phyloP scores from a whole-genome alignment of 2,113 vertebrate genomes.

The Rana temporaria region DNA sequence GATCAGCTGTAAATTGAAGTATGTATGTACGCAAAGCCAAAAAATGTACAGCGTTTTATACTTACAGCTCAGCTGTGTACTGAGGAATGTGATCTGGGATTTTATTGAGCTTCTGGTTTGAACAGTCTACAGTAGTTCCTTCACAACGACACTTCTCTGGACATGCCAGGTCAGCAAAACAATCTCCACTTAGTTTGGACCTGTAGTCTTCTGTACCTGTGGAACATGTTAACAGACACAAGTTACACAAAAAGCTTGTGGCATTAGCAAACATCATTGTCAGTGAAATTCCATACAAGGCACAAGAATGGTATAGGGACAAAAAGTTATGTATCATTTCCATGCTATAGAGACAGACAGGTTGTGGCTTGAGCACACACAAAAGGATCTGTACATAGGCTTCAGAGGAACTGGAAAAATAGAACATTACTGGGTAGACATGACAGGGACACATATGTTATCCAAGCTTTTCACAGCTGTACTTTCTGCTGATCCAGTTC shows the following conservation, averaged over 20 bases:
- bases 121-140: conserved; percentile 96
- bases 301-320: background rate
- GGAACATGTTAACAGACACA: conserved; percentile 70
- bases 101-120: conserved; percentile 95
- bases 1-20: background rate
- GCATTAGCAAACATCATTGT: background rate
- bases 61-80: conserved; percentile 97
- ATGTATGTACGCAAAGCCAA: background rate
- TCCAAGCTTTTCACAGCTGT: conserved; percentile 84
- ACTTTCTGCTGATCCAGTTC: conserved; percentile 79
- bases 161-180: conserved; percentile 95
- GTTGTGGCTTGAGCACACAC: conserved; percentile 66
- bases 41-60: conserved; percentile 52
- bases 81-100: conserved; percentile 96
- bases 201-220: conserved; percentile 97
- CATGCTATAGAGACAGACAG: conserved; percentile 57
- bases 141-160: conserved; percentile 97
- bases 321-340: background rate
- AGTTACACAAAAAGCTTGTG: background rate
- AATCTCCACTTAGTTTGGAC: conserved; percentile 95
- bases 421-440: conserved; percentile 74
- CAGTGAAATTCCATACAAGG: background rate
- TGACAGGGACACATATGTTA: conserved; percentile 73
- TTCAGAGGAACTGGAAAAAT: conserved; percentile 67
- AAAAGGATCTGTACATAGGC: conserved; percentile 73